These are phyloP conservation scores for Scaptomyza flava DNA, from an alignment of 2,888 invertebrate genomes.

Conservation along the genomic window DNA sequence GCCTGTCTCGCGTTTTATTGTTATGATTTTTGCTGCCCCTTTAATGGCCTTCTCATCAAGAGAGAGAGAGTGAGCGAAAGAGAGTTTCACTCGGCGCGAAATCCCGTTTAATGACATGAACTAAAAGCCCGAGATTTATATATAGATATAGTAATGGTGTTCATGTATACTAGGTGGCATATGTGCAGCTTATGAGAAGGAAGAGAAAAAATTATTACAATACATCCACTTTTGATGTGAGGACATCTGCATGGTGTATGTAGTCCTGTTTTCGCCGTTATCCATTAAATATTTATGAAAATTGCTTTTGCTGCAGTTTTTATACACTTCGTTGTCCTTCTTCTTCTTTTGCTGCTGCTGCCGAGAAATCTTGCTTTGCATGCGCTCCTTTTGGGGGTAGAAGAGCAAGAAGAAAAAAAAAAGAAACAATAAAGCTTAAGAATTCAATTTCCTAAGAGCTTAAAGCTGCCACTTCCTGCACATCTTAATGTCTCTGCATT, in stretches of 20 bases:
- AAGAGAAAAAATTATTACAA: slow-evolving; percentile 56
- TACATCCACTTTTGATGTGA: slow-evolving; percentile 34
- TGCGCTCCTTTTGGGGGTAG: slow-evolving; percentile 34
- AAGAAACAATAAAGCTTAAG: slow-evolving; percentile 76
- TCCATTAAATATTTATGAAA: slow-evolving; percentile 79
- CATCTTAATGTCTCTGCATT: slow-evolving; percentile 3
- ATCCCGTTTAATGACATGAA: slow-evolving; percentile 63
- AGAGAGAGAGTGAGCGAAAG: neutral
- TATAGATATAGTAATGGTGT: slow-evolving; percentile 5
- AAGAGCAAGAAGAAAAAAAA: neutral
- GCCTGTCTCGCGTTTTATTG: slow-evolving; percentile 67
- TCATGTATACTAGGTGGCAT: slow-evolving; percentile 20
- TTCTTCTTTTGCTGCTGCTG: slow-evolving; percentile 17
- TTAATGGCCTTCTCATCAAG: slow-evolving; percentile 67
- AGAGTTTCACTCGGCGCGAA: slow-evolving; percentile 38
- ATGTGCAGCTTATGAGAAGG: slow-evolving; percentile 40
- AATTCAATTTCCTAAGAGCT: slow-evolving; percentile 76
- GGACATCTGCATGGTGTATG: slow-evolving; percentile 18
- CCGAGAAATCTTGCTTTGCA: slow-evolving; percentile 60
- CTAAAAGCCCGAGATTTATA: slow-evolving; percentile 68
- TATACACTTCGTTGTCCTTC: slow-evolving; percentile 67
- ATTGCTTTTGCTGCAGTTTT: slow-evolving; percentile 80
- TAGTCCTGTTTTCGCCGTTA: slow-evolving; percentile 65
- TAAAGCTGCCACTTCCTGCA: slow-evolving; percentile 49
- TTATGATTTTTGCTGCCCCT: slow-evolving; percentile 76